A percentile compares a stretch with the other conserved stretches of the same genome.
Evolutionary conservation across 2,113 vertebrate genomes (phyloP).

Genomic region (Cisticola juncidis): DNA sequence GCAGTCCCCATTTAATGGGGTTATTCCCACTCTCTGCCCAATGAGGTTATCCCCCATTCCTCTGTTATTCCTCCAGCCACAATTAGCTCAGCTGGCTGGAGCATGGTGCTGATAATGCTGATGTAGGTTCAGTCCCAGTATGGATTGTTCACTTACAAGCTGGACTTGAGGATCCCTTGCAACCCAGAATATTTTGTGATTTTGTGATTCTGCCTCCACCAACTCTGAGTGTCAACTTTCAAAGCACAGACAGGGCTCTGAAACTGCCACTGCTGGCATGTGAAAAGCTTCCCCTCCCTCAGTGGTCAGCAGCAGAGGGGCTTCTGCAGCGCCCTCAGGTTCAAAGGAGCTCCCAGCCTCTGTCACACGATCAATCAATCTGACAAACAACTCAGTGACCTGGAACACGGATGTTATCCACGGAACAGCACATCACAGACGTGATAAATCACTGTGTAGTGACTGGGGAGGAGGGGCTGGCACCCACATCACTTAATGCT

Average conservation of each 20-base stretch:
- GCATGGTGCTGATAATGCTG: not conserved
- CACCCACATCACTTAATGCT: not conserved
- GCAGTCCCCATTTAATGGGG: not conserved
- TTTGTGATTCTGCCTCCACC: not conserved
- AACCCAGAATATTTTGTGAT: not conserved
- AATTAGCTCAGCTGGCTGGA: not conserved
- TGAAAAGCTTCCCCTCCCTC: not conserved
- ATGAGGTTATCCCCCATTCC: not conserved
- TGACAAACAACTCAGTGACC: not conserved
- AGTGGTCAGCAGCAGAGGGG: not conserved
- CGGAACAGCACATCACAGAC: not conserved
- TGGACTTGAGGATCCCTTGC: not conserved
- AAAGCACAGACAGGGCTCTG: not conserved
- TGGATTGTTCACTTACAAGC: not conserved
- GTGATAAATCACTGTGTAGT: not conserved
- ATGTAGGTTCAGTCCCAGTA: not conserved
- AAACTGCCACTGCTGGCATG: rapidly evolving
- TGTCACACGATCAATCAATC: not conserved
- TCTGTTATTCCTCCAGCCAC: not conserved
- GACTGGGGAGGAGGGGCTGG: not conserved
- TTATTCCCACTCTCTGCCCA: not conserved
- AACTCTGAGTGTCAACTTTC: not conserved
- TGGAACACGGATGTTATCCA: not conserved
- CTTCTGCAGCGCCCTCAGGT: not conserved
- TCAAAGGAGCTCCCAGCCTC: not conserved